Conservation (phyloP, 2,888 invertebrate species). For the Drosophila lutescens region DNA sequence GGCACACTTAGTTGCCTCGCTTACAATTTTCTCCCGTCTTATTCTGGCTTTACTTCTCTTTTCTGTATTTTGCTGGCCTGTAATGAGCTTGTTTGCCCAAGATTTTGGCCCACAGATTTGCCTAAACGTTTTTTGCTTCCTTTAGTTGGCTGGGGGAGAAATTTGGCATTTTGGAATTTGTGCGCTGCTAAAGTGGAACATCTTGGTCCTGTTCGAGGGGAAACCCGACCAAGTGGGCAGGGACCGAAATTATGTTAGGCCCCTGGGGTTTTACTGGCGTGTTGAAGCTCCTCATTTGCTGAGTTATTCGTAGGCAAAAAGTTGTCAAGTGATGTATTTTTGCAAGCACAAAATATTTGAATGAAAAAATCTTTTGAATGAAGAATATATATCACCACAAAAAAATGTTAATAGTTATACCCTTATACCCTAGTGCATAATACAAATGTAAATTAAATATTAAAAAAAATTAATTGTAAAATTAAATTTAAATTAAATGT, state of each 20-base stretch:
- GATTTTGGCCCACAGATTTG: conserved; percentile 67
- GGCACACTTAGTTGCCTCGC: conserved; percentile 44
- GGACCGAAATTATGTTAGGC: conserved; percentile 14
- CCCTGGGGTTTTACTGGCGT: conserved; percentile 24
- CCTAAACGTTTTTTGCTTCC: conserved; percentile 53
- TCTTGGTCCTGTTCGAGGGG: conserved; percentile 34
- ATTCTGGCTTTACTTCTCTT: conserved; percentile 8
- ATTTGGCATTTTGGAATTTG: conserved; percentile 2
- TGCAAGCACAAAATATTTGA: not conserved
- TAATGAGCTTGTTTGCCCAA: conserved; percentile 72
- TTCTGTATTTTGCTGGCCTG: conserved; percentile 19
- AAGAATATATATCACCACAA: too few species aligned
- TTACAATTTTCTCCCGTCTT: conserved; percentile 1
- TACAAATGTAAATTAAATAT: too few species aligned
- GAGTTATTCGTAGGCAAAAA: not conserved
- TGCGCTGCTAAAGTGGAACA: conserved; percentile 47
- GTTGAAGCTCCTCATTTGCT: conserved; percentile 19
- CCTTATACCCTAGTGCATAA: too few species aligned
- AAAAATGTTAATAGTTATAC: too few species aligned
- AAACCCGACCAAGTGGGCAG: conserved; percentile 1
- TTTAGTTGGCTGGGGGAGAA: not conserved
- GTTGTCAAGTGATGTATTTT: not conserved
- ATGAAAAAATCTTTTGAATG: too few species aligned
- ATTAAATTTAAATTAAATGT: too few species aligned
- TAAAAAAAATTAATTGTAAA: too few species aligned